Base-by-base conservation (phyloP, 2,113 vertebrate genomes). In the Platichthys stellatus region DNA sequence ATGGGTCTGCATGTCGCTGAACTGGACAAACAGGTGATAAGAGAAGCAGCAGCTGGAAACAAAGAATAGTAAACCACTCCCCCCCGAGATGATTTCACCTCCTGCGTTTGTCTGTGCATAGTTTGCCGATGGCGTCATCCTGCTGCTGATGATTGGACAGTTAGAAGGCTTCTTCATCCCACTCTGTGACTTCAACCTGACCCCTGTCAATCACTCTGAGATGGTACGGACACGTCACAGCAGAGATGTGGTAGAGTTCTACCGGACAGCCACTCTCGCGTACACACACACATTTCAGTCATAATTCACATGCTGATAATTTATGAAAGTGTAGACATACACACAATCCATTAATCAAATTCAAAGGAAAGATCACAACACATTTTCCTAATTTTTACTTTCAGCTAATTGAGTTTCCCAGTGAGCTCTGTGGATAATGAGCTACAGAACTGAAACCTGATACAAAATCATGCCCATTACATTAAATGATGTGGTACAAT, bases 91-190 rank as follows among this genome's bases (percentile, higher is more conserved):
- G 43, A 21, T 21, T 62, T 79, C 60, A 56, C 31, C 20, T 53
- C 24, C 35, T 76, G 56, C 69, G 10, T 13, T 67, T 72, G 68
- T 78, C 43, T 76, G 28, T 72, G 66, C 65, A 31, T 31, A 99
- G 97, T 96, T 99, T 94, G 92, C 97, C 92, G 97, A 99, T 40
- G 98, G 98, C 0, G 97, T 98, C 68, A 94, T 97, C 81, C 83
- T 99, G 23, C 95, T 99, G 35, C 83, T 99, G 91, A 88, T 99
- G 84, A 97, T 97, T 10, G 98, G 97, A 87, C 96, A 99, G 65
- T 89, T 99, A 60, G 94, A 96, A 49, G 97, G 96, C 21, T 99
- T 95, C 90, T 99, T 97, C 86, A 76, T 99, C 84, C 95, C 97
- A 20, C 86, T 99, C 15, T 91, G 81, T 74, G 87, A 95, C 31